These are phyloP conservation scores for Selene dorsalis DNA, from an alignment of 2,797 vertebrate genomes.

Conservation along the genomic window DNA sequence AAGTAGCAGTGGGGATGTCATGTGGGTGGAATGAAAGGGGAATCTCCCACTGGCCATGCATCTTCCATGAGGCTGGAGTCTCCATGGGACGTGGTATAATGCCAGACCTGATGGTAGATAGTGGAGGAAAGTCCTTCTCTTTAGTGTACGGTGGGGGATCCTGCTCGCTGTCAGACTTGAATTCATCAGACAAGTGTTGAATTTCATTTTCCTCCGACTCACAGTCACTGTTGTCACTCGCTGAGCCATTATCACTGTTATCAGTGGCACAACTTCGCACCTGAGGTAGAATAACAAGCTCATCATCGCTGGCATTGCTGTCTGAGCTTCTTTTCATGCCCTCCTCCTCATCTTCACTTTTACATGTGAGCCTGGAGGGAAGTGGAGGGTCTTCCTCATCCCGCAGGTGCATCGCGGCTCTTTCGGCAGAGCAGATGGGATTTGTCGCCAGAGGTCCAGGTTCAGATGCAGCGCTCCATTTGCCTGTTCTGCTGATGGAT, in stretches of 20 bases:
- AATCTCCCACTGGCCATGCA: constrained; percentile 46
- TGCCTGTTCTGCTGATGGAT: constrained; percentile 22
- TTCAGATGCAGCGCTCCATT: constrained; percentile 38
- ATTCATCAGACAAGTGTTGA: not conserved
- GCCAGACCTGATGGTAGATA: constrained; percentile 57
- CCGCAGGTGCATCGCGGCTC: not conserved
- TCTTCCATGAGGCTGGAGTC: constrained; percentile 41
- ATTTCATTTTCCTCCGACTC: constrained; percentile 10
- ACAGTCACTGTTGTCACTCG: not conserved
- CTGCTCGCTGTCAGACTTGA: constrained; percentile 5
- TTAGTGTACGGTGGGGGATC: constrained; percentile 6
- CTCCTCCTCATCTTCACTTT: constrained; percentile 34
- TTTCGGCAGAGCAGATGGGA: not conserved
- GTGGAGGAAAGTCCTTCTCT: constrained; percentile 41
- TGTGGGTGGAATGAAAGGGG: constrained; percentile 53
- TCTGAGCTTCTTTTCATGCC: constrained; percentile 1
- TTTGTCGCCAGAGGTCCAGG: constrained; percentile 12
- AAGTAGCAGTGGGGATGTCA: constrained; percentile 40
- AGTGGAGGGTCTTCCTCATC: constrained; percentile 59
- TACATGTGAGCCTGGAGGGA: constrained; percentile 2
- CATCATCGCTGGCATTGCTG: constrained; percentile 8
- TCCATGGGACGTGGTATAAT: constrained; percentile 52
- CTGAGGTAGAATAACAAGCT: constrained; percentile 20
- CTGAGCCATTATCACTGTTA: constrained; percentile 5
- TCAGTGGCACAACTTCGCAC: constrained; percentile 20